These are phyloP conservation scores for Serilophus lunatus DNA, from an alignment of 2,113 vertebrate species.

Conservation along the genomic window DNA sequence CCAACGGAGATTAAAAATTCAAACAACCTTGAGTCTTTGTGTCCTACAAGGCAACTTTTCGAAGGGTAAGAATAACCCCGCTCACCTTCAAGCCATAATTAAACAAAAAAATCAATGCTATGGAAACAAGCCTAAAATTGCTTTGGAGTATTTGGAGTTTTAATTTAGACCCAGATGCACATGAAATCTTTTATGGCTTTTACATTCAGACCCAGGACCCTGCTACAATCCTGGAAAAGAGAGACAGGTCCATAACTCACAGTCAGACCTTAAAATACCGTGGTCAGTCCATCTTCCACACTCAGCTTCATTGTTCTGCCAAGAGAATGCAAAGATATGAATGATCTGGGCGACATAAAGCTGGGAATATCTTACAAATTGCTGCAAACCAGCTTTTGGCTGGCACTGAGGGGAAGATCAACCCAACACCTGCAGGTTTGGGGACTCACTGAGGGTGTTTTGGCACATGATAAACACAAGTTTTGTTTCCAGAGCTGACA, in stretches of 20 bases:
- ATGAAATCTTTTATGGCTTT: neutral
- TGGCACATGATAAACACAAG: neutral
- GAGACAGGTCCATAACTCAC: neutral
- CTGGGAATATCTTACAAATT: neutral
- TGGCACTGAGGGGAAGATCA: neutral
- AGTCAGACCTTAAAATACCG: neutral
- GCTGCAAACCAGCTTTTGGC: neutral
- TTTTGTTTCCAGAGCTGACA: neutral
- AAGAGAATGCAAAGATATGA: neutral
- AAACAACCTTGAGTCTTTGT: neutral
- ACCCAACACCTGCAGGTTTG: neutral
- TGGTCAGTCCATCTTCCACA: neutral
- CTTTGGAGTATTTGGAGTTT: neutral
- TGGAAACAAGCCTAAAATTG: slow-evolving; percentile 16
- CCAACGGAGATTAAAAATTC: neutral
- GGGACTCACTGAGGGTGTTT: neutral
- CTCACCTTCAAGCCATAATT: neutral
- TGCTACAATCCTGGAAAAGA: neutral
- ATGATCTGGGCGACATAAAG: accelerated
- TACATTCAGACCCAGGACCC: neutral
- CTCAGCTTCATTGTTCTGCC: neutral
- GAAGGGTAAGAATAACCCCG: neutral
- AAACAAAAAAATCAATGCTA: neutral
- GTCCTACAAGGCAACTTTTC: neutral
- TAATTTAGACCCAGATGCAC: neutral